These are phyloP conservation scores for Andrena chrysosceles DNA, from an alignment of 2,888 invertebrate species.

Conservation along the genomic window DNA sequence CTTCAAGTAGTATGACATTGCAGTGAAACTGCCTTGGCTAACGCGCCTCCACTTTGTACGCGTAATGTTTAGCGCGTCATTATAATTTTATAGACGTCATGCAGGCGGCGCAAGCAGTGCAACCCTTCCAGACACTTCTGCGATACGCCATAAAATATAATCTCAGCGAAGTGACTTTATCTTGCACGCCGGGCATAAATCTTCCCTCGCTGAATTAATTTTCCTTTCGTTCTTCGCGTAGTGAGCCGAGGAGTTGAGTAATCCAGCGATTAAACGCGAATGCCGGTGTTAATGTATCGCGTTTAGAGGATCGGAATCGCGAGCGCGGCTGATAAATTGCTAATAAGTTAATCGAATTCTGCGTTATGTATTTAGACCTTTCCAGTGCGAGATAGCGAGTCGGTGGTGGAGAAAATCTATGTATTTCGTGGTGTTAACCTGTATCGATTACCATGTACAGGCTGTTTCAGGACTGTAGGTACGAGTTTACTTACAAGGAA, in stretches of 20 bases:
- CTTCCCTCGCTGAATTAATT: conserved; percentile 36
- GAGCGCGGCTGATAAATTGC: conserved; percentile 16
- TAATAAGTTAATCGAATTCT: conserved; percentile 24
- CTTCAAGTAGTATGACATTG: too few species aligned
- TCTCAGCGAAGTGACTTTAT: conserved; percentile 32
- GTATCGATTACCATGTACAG: too few species aligned
- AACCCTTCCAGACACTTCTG: conserved; percentile 9
- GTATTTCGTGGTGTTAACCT: too few species aligned
- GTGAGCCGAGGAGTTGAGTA: conserved; percentile 22
- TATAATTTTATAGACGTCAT: conserved; percentile 2
- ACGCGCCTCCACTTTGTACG: not conserved
- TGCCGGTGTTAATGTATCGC: conserved; percentile 21
- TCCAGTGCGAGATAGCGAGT: not conserved
- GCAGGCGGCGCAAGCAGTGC: conserved; percentile 2
- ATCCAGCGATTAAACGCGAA: conserved; percentile 39
- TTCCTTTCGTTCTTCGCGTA: conserved; percentile 12
- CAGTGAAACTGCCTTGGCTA: too few species aligned
- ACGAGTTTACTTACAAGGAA: too few species aligned
- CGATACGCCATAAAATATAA: conserved; percentile 30
- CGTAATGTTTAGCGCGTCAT: conserved; percentile 14
- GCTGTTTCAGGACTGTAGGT: too few species aligned
- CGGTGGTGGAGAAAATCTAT: not conserved
- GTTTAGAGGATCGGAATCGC: conserved; percentile 15
- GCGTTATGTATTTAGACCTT: not conserved
- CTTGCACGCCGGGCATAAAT: conserved; percentile 29